Percentiles rank a stretch among this genome's conserved stretches.
Conservation (phyloP, 2,888 invertebrate genomes). For the Leptothorax acervorum region DNA sequence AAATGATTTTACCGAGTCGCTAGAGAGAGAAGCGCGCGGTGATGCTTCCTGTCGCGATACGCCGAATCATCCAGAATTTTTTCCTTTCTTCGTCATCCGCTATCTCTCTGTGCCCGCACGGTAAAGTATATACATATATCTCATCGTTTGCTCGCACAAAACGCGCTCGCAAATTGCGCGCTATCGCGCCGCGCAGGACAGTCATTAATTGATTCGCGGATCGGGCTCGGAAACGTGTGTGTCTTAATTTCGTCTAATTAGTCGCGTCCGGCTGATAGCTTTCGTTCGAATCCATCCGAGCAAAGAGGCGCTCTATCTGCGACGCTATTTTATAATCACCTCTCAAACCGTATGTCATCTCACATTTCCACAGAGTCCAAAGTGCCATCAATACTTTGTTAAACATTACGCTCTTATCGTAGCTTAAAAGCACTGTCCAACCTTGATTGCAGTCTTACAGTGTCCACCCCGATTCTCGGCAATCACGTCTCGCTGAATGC, state of each 20-base stretch:
- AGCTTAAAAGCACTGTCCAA: slow-evolving; percentile 69
- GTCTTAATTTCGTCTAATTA: slow-evolving; percentile 42
- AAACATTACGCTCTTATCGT: slow-evolving; percentile 64
- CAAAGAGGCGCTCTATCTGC: neutral
- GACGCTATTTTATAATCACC: slow-evolving; percentile 14
- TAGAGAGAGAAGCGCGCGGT: slow-evolving; percentile 16
- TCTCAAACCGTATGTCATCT: neutral
- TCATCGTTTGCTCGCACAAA: slow-evolving; percentile 4
- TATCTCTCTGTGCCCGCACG: neutral
- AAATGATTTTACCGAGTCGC: slow-evolving; percentile 47
- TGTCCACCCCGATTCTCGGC: slow-evolving; percentile 45
- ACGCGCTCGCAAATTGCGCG: slow-evolving; percentile 20
- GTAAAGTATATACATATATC: neutral
- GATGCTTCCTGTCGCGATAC: slow-evolving; percentile 44
- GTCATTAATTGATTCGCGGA: slow-evolving; percentile 28
- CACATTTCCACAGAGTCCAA: slow-evolving; percentile 32
- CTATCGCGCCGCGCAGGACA: slow-evolving; percentile 15
- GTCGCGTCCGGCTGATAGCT: neutral
- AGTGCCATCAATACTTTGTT: slow-evolving; percentile 64
- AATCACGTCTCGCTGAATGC: slow-evolving; percentile 68
- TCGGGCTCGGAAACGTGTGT: slow-evolving; percentile 6
- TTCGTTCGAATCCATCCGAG: neutral
- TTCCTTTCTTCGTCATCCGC: slow-evolving; percentile 34
- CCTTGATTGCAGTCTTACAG: slow-evolving; percentile 49
- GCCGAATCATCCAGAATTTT: neutral